These are phyloP conservation scores for Teleopsis dalmanni DNA, from an alignment of 1,140 invertebrate genomes.

Conservation along the genomic window DNA sequence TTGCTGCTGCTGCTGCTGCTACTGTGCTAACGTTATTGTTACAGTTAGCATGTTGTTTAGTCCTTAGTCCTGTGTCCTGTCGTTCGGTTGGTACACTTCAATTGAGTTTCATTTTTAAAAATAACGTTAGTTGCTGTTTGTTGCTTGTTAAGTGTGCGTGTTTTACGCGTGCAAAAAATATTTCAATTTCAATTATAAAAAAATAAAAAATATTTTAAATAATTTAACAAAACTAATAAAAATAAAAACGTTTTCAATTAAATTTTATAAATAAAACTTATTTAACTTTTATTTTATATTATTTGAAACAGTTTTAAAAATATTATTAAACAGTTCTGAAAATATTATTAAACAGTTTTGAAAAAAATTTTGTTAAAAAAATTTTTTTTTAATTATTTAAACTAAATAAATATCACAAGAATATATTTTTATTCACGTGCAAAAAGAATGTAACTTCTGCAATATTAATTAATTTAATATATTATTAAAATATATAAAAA, in stretches of 20 bases:
- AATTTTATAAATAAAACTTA: neutral
- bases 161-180: conserved; percentile 30
- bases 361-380: no score
- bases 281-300: neutral
- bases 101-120: conserved; percentile 40
- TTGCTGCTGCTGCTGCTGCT: conserved; percentile 1
- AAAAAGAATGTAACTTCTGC: no score
- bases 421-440: no score
- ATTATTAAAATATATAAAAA: neutral
- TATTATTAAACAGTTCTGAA: no score
- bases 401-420: no score
- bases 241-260: no score
- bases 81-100: conserved; percentile 29
- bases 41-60: conserved; percentile 12
- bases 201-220: neutral
- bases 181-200: neutral
- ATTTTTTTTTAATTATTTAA: no score
- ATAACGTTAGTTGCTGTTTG: conserved; percentile 45
- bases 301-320: neutral
- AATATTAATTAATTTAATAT: neutral
- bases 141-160: conserved; percentile 43
- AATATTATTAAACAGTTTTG: no score
- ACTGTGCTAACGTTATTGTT: conserved; percentile 4
- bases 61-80: conserved; percentile 16
- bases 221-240: conserved; percentile 7